These are phyloP conservation scores for Drosophila sp. DNA, from an alignment of 1,140 invertebrate genomes.

Conservation along the genomic window DNA sequence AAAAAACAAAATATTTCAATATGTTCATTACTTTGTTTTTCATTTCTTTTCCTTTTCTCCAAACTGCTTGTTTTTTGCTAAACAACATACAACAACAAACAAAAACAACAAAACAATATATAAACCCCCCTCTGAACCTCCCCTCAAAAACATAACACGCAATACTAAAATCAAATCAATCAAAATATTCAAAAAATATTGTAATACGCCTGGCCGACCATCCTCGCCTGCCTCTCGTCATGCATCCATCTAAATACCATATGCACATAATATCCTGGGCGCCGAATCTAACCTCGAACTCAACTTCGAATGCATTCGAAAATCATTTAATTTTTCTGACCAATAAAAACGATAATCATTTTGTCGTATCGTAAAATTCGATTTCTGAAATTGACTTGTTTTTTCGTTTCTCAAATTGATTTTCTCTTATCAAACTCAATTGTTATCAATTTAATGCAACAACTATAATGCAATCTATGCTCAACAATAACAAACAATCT, in stretches of 20 bases:
- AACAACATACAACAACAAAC: conserved; percentile 67
- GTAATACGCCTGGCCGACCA: conserved; percentile 44
- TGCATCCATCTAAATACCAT: conserved; percentile 58
- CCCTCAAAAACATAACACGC: conserved; percentile 22
- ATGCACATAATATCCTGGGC: conserved; percentile 34
- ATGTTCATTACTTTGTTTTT: conserved; percentile 83
- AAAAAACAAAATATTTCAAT: conserved; percentile 74
- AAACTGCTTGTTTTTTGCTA: conserved; percentile 82
- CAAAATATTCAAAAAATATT: conserved; percentile 50
- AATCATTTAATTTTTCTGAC: conserved; percentile 43
- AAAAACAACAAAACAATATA: conserved; percentile 42
- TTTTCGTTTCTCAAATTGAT: conserved; percentile 70
- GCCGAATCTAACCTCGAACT: conserved; percentile 30
- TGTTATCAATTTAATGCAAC: conserved; percentile 45
- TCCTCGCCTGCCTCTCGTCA: conserved; percentile 55
- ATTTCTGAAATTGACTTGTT: conserved; percentile 59
- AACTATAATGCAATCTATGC: conserved; percentile 48
- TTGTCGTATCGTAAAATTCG: conserved; percentile 26
- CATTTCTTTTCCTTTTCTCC: conserved; percentile 82
- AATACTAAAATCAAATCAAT: conserved; percentile 38
- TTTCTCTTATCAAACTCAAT: conserved; percentile 24
- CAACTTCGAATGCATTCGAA: conserved; percentile 34
- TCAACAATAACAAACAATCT: conserved; percentile 59
- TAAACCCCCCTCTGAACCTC: conserved; percentile 1
- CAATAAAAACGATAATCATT: too few species aligned